Evolutionary conservation across 2,888 invertebrate species (phyloP), one percentile per base, ranked within the genome.

Genomic region (Pristionchus fissidentatus): DNA sequence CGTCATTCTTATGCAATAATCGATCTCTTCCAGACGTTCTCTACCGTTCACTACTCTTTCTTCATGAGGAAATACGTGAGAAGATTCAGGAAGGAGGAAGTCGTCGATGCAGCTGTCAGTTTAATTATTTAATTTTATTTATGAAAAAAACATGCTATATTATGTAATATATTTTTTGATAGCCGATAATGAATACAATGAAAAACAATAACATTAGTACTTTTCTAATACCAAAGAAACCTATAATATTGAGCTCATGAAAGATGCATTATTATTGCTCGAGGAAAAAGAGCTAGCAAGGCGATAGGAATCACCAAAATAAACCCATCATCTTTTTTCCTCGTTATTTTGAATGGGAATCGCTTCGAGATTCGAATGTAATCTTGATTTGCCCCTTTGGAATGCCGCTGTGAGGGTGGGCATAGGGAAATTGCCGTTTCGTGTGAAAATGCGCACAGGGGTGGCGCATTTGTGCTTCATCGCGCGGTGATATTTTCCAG

Each of bases 41-140:
- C 92, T 1, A 90, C 89, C 2, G 86, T 92, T 10, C 90, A 92
- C 84, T 91, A 90, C 86, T 90, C 90, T 79, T 92, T 92, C 82
- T 84, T 92, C 75, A 85, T 91, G 79, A 88, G 87, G 77, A 91
- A 92, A 83, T 85, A 87, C 52, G 90, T 90, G 22, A 83, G 90
- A 10, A 88, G 86, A 22, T 91, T 91, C 84, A 83, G 85, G n/a
- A 84, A 89, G 26, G 83, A 86, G 4, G 90, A 92, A 41, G 89
- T 91, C 26, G 88, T 88, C 66, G 87, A 88, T 83, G 88, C 89
- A 3, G 84, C 85, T 1, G 70, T 83, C 1, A 49, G 35, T 26
- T 41, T 10, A 32, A 41, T 80, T 80, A 60, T 38, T 80, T 1
- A 26, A 38, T 57, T 38, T 4, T 38, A n/a, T 38, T 79, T 57